Base-by-base conservation (phyloP, 2,113 vertebrate species). In the Polypterus senegalus region DNA sequence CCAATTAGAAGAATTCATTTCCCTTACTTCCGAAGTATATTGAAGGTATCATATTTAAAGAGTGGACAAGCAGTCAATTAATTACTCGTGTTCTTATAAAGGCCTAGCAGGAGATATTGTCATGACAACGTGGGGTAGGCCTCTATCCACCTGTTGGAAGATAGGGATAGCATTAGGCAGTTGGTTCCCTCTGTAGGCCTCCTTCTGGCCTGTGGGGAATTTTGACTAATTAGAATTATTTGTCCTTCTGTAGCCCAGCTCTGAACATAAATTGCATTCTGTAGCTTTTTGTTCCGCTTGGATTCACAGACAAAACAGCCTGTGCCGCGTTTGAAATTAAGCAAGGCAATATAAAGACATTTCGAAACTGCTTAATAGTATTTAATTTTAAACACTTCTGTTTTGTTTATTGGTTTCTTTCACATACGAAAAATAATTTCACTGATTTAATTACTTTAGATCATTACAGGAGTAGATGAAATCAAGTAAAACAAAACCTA, bases 201-300 rank as follows among this genome's bases (percentile, higher is more conserved):
- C 75, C 70, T 69, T 55, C 70, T 71, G 77, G 81, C 81, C 86
- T 69, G 65, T 77, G 71, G 85, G 86, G 88, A 89, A 81, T 86
- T 85, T 65, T 75, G 80, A 73, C 87, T 86, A 88, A 89, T 88
- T 88, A 88, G 82, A 88, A 88, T 88, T 85, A 89, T 86, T 86
- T 88, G 86, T 87, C 85, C 85, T 82, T 84, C 86, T 6, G 74
- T 83, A 85, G 86, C 82, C 83, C 69, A 49, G 83, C 81, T 84
- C 77, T 83, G 85, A 86, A 86, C 83, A 89, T 84, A 87, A 89
- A 87, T 87, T 86, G 81, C 84, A 84, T 88, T 87, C 85, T 88
- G 82, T 78, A 88, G 83, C 79, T 86, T 82, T 86, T 83, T 85
- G 86, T 89, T 89, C 86, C 88, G 83, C 85, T 87, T 77, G 81